These are phyloP conservation scores for Hypercompe scribonia DNA, from an alignment of 2,888 invertebrate species.

Conservation along the genomic window DNA sequence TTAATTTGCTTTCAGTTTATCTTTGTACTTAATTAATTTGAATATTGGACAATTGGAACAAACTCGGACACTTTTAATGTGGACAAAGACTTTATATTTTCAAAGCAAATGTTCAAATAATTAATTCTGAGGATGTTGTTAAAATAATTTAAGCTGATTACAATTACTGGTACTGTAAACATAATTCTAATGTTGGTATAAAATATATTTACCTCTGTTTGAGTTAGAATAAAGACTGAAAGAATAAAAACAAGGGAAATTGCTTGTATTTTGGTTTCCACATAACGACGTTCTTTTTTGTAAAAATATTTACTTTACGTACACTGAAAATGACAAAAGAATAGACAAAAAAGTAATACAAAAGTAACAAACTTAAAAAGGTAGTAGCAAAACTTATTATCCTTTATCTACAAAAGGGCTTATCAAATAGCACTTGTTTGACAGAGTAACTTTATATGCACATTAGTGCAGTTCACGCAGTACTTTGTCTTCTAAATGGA, in stretches of 20 bases:
- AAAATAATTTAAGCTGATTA: no score
- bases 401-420: not conserved
- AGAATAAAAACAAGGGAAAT: not conserved
- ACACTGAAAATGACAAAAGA: not conserved
- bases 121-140: not conserved
- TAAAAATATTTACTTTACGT: not conserved
- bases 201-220: not conserved
- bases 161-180: not conserved
- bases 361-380: not conserved
- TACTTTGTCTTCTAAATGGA: conserved; percentile 20
- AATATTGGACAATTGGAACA: not conserved
- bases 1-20: not conserved
- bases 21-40: not conserved
- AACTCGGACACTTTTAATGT: not conserved
- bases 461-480: not conserved
- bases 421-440: not conserved
- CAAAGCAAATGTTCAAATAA: not conserved
- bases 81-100: not conserved
- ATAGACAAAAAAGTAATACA: not conserved
- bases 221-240: not conserved
- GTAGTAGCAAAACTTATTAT: not conserved
- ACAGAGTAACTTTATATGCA: not conserved
- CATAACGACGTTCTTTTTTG: no score
- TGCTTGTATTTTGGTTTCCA: not conserved
- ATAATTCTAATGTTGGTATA: not conserved